Evolutionary conservation across 2,113 vertebrate species (phyloP).

Genomic region (Brienomyrus longianalis): DNA sequence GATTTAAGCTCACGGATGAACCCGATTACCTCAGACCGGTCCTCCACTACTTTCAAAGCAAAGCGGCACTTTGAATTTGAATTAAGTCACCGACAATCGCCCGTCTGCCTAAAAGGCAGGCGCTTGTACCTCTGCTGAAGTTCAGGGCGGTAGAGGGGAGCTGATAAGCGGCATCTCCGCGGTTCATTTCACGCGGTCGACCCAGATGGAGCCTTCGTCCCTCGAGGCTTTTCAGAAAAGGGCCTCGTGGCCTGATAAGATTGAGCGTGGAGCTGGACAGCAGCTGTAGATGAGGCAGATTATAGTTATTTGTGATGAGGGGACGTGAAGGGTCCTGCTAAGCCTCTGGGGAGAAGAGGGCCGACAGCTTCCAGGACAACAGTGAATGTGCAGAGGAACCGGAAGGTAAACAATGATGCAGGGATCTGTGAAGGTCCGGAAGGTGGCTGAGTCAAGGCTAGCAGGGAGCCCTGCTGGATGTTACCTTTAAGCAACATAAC

Average conservation of each 20-base stretch:
- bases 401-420: neutral
- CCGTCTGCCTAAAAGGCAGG: neutral
- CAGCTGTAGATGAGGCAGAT: slow-evolving; percentile 2
- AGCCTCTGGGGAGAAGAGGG: neutral
- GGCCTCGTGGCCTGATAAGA: neutral
- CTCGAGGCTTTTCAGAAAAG: slow-evolving; percentile 1
- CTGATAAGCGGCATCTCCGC: neutral
- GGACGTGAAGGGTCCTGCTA: neutral
- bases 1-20: slow-evolving; percentile 6
- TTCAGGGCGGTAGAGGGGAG: neutral
- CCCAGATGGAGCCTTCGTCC: neutral
- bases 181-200: neutral
- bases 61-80: slow-evolving; percentile 9
- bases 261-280: neutral
- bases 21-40: neutral
- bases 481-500: neutral
- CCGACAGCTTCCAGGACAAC: neutral
- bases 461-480: neutral
- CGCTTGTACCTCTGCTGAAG: neutral
- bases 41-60: slow-evolving; percentile 2
- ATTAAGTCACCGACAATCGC: slow-evolving; percentile 1
- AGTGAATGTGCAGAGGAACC: neutral
- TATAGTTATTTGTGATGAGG: slow-evolving; percentile 5
- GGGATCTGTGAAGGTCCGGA: neutral
- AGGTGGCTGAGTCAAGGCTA: neutral